Evolutionary conservation across 2,888 invertebrate species (phyloP).

Genomic region (Pyrgus malvae): DNA sequence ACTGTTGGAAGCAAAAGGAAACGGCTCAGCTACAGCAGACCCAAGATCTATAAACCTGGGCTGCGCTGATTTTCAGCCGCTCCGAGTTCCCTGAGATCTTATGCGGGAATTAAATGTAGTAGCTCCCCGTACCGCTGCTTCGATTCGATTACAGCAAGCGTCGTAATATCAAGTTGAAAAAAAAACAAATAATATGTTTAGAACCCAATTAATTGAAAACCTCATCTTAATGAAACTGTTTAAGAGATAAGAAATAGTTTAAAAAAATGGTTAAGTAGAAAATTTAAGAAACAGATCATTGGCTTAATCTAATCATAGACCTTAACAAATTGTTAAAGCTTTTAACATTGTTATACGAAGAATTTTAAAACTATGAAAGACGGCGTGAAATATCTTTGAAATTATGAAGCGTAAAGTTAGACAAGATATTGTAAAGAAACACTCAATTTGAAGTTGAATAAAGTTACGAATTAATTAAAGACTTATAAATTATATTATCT

Average conservation of each 20-base stretch:
- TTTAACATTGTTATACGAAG: slow-evolving; percentile 11
- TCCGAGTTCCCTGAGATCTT: too few species aligned
- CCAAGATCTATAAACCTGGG: too few species aligned
- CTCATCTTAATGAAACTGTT: too few species aligned
- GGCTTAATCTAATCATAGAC: slow-evolving; percentile 15
- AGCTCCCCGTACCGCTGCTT: too few species aligned
- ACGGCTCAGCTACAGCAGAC: too few species aligned
- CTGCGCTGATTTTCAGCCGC: too few species aligned
- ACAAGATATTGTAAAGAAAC: background rate
- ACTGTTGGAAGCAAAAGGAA: too few species aligned
- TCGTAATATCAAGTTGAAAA: too few species aligned
- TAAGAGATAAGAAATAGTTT: background rate
- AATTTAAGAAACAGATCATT: slow-evolving; percentile 33
- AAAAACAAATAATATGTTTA: too few species aligned
- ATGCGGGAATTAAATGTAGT: too few species aligned
- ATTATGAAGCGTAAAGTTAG: background rate
- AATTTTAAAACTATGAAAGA: slow-evolving; percentile 15
- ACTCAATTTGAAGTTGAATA: background rate
- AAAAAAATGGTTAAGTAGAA: background rate
- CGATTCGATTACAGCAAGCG: too few species aligned
- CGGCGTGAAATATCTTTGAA: background rate
- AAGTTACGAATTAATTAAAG: background rate
- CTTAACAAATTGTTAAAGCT: slow-evolving; percentile 29
- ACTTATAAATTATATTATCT: background rate
- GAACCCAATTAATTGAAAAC: too few species aligned